Evolutionary conservation across 1,140 invertebrate genomes (phyloP).

Genomic region (Maconellicoccus hirsutus): DNA sequence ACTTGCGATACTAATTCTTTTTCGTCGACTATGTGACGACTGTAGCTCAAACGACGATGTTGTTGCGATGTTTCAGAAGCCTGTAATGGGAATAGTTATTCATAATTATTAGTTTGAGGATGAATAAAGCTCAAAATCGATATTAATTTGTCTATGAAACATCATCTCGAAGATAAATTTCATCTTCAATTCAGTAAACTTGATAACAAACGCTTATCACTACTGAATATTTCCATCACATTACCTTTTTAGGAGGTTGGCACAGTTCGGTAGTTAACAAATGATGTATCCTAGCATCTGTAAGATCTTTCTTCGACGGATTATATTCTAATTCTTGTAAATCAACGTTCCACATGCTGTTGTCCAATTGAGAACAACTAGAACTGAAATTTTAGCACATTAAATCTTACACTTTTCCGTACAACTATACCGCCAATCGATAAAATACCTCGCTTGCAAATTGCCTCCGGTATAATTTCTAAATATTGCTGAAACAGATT

Average conservation of each 20-base stretch:
- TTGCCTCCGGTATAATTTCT: conserved; percentile 71
- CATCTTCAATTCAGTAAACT: too few species aligned
- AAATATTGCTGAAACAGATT: conserved; percentile 81
- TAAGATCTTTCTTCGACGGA: conserved; percentile 78
- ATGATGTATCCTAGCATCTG: conserved; percentile 86
- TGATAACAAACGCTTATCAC: too few species aligned
- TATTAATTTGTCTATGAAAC: too few species aligned
- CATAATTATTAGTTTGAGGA: too few species aligned
- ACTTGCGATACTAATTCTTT: conserved; percentile 72
- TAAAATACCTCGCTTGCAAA: conserved; percentile 62
- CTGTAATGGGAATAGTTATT: too few species aligned
- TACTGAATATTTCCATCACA: too few species aligned
- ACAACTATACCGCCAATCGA: background rate
- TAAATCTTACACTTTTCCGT: too few species aligned
- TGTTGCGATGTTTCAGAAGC: conserved; percentile 34
- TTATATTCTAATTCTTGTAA: conserved; percentile 87
- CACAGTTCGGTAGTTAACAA: conserved; percentile 79
- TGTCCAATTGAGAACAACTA: conserved; percentile 65
- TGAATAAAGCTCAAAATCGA: too few species aligned
- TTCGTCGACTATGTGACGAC: conserved; percentile 78
- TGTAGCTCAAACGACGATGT: conserved; percentile 81
- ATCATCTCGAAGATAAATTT: too few species aligned
- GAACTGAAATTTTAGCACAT: conserved; percentile 41
- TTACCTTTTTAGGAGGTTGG: conserved; percentile 78
- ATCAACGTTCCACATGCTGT: conserved; percentile 76